These are phyloP conservation scores for Calypte anna DNA, from an alignment of 2,113 vertebrate genomes.

Conservation along the genomic window DNA sequence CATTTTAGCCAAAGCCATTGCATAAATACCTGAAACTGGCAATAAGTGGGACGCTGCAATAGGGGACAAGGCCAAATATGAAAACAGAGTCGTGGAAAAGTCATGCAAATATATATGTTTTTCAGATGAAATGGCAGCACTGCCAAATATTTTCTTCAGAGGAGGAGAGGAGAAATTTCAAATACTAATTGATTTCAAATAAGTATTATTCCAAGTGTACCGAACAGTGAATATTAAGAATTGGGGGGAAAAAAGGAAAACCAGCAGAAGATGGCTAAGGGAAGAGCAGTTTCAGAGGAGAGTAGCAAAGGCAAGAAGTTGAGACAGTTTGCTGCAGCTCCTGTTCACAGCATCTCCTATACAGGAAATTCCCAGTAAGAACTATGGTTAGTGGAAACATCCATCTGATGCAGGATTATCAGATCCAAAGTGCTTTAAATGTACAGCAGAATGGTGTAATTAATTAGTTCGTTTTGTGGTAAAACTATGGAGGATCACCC, in stretches of 20 bases:
- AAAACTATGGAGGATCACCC: neutral
- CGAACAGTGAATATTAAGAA: neutral
- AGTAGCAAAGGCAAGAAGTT: neutral
- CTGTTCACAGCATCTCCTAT: neutral
- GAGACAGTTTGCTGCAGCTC: neutral
- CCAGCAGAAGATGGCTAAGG: neutral
- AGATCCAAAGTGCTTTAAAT: neutral
- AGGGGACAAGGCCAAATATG: neutral
- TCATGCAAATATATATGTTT: neutral
- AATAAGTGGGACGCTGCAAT: neutral
- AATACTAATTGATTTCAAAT: neutral
- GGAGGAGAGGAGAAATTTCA: neutral
- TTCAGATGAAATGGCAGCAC: too few species aligned
- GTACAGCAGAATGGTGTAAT: neutral
- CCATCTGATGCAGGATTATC: neutral
- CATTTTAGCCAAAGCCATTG: neutral
- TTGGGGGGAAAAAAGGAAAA: neutral
- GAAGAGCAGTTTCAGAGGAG: neutral
- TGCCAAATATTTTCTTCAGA: too few species aligned
- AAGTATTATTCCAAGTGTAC: neutral
- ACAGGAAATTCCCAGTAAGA: neutral
- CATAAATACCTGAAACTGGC: neutral
- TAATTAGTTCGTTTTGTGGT: neutral
- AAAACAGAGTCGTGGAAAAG: neutral
- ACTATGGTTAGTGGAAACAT: neutral